Evolutionary conservation across 37 sponge, comb jelly and placozoan genomes (phyloP), one percentile per base, ranked within the genome.

Genomic region (Dysidea cf. avara): DNA sequence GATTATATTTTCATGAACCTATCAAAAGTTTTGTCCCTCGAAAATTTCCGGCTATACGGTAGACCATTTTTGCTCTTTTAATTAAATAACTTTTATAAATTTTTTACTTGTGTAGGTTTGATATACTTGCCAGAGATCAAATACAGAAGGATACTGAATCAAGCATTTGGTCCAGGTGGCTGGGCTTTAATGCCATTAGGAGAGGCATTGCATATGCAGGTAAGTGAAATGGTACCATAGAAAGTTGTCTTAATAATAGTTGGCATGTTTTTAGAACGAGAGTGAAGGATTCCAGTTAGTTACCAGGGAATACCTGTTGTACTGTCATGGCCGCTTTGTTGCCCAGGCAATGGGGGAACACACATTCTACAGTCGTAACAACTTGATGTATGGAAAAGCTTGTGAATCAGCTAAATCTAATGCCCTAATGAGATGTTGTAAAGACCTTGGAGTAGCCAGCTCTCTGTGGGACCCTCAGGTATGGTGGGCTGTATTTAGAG

Each of bases 401-500:
- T 76, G 83, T 69, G 95, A 94, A 59, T 82, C 88, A 2, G 91
- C 95, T 51, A 90, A 90, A 57, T 90, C 91, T 35, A 90, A 86
- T 70, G 95, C 95, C 39, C 74, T 94, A 39, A 86, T 73, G 76
- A 47, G 95, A 31, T 94, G 95, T 53, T 94, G 95, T 61, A 94
- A 94, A 77, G 95, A 94, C 56, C 68, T 94, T 58, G 95, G 95
- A 18, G 58, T 94, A 13, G 88, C 92, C 74, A 86, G 87, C 40
- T 92, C 90, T 39, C 89, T 94, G 17, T 90, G 92, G 92, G 92
- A 90, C 55, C 87, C 95, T 49, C 68, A 79, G 84, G 95, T 94
- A 51, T 20, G 72, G 56, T 6, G 51, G 22, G 9, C 48, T 7
- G 7, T 64, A 39, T 64, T n/a, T 9, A 7, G 52, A 37, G 69